A percentile compares a stretch with the other conserved stretches of the same genome.
Evolutionary conservation across 2,888 invertebrate genomes (phyloP).

Genomic region (Nymphalis c-album): DNA sequence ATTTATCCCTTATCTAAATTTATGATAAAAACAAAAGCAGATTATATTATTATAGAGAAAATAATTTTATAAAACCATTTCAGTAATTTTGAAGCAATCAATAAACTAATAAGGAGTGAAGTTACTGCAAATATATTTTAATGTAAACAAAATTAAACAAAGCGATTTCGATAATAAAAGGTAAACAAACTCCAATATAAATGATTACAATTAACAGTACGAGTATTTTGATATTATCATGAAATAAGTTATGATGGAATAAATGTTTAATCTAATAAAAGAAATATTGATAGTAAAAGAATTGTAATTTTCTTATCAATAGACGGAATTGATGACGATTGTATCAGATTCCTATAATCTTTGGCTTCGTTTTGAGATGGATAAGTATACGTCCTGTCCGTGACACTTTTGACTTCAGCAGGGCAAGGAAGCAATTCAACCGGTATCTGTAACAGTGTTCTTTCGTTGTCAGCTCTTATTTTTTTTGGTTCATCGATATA

Average conservation of each 20-base stretch:
- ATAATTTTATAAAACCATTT: neutral
- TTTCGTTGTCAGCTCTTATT: constrained; percentile 67
- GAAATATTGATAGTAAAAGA: neutral
- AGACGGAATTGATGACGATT: constrained; percentile 48
- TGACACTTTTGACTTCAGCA: constrained; percentile 82
- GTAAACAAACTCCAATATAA: constrained; percentile 27
- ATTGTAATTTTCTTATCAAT: neutral
- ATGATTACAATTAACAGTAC: neutral
- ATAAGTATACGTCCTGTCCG: constrained; percentile 79
- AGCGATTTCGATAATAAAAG: constrained; percentile 14
- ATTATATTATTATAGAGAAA: neutral
- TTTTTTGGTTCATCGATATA: constrained; percentile 68
- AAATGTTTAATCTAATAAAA: neutral
- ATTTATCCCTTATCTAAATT: neutral
- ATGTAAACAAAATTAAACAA: constrained; percentile 2
- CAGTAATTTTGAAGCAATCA: neutral
- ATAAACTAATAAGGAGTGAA: neutral
- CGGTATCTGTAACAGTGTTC: constrained; percentile 78
- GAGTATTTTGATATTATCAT: neutral
- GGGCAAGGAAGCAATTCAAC: constrained; percentile 83
- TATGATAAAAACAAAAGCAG: neutral
- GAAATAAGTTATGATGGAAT: neutral
- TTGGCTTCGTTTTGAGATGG: constrained; percentile 82
- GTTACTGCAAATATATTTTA: neutral
- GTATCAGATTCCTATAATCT: constrained; percentile 74